Conservation (phyloP, 2,888 invertebrate genomes). For the Lampropteryx suffumata region DNA sequence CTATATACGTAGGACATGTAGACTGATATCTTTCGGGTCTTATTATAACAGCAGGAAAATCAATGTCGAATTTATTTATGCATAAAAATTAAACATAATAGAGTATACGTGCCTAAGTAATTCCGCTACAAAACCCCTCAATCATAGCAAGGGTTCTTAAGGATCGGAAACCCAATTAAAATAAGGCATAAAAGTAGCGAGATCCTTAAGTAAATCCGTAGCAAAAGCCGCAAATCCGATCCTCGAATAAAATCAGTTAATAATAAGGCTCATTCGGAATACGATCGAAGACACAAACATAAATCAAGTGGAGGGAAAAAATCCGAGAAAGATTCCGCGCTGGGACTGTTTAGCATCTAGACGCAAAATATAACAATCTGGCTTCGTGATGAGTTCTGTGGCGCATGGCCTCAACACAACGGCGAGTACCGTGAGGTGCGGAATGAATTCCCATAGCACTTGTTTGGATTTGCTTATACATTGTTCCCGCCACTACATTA, state of each 20-base stretch:
- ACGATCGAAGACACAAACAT: constrained; percentile 39
- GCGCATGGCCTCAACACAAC: too few species aligned
- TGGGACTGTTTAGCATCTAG: constrained; percentile 4
- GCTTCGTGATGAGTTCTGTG: too few species aligned
- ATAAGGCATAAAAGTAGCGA: constrained; percentile 26
- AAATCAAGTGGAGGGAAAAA: constrained; percentile 47
- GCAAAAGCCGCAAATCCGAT: constrained; percentile 40
- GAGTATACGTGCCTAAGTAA: not conserved
- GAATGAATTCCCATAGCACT: too few species aligned
- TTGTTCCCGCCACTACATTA: too few species aligned
- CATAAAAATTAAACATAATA: not conserved
- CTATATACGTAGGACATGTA: too few species aligned
- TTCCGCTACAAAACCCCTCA: constrained; percentile 5
- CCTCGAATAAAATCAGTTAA: constrained; percentile 44
- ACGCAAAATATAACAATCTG: constrained; percentile 2
- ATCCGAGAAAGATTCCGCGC: constrained; percentile 28
- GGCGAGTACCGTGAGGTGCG: too few species aligned
- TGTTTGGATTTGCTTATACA: too few species aligned
- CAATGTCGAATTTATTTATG: not conserved
- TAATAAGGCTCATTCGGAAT: constrained; percentile 39
- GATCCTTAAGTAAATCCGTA: constrained; percentile 37
- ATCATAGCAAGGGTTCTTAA: constrained; percentile 6
- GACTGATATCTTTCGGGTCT: too few species aligned
- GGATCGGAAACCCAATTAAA: constrained; percentile 31
- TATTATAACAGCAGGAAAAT: too few species aligned